Evolutionary conservation across 1,140 invertebrate genomes (phyloP), one percentile per base, ranked within the genome.

Genomic region (Polyergus mexicanus): DNA sequence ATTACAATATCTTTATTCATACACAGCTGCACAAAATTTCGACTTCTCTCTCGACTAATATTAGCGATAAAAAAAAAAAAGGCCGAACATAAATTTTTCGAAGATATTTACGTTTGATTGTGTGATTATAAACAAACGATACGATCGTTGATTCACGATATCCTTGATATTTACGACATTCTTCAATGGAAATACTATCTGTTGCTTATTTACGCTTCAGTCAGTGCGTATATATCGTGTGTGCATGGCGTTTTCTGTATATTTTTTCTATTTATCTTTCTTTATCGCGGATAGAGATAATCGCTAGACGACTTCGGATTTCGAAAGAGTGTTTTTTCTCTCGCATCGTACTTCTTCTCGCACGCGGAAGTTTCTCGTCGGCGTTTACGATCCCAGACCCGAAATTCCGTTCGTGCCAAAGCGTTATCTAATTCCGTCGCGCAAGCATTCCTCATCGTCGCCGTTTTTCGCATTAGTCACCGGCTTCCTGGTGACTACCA

Each of bases 381-480:
- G 3, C 41, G 32, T 13, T 56, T 41, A 28, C 25, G 54, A n/a
- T 44, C 4, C 41, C 47, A 77, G 58, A 63, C 32, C 60, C 66
- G 32, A 89, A 89, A 89, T 89, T 88, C 66, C 77, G 0, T 11
- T 84, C 87, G 77, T 22, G 71, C 38, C 84, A 11, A 76, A 38
- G 41, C 76, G 71, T 89, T 86, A 89, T 87, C 68, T 86, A 89
- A 87, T 68, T 47, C 51, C 32, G n/a, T 32, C 51, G 16, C 19
- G 32, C 62, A 25, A 71, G 25, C 81, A 62, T 72, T 63, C 38
- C 62, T 44, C 22, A 6, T 35, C 0, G 41, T 28, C 58, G 66
- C 8, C 47, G 87, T 22, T 88, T 88, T 86, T 65, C 83, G 76
- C 78, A 74, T 88, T 84, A 89, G 60, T 89, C 87, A 89, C 11